Conservation (phyloP, 1,140 invertebrate species). For the Atta colombica region DNA sequence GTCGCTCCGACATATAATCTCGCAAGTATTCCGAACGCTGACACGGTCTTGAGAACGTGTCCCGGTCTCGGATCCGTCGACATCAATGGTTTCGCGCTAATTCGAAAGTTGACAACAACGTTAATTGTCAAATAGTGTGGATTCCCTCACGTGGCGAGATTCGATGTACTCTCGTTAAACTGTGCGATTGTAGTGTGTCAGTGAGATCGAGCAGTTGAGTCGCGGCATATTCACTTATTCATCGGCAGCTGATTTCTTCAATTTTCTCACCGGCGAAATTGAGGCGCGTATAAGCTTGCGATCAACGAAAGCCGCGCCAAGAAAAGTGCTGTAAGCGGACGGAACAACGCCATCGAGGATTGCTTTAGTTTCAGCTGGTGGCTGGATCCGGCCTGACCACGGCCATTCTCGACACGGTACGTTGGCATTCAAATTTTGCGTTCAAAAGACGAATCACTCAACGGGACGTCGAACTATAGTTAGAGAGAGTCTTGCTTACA, state of each 20-base stretch:
- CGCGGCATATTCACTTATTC: slow-evolving; percentile 13
- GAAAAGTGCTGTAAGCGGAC: slow-evolving; percentile 70
- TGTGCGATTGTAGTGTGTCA: slow-evolving; percentile 71
- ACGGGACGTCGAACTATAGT: too few relatives aligned
- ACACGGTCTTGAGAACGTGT: neutral
- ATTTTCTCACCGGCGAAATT: neutral
- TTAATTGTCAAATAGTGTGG: slow-evolving; percentile 46
- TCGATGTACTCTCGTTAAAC: slow-evolving; percentile 58
- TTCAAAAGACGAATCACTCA: neutral
- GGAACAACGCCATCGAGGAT: slow-evolving; percentile 75
- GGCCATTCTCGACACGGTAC: slow-evolving; percentile 87
- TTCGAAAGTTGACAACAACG: neutral
- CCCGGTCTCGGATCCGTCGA: slow-evolving; percentile 34
- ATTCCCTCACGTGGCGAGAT: slow-evolving; percentile 32
- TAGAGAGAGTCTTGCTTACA: neutral
- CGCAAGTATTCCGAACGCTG: neutral
- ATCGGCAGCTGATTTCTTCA: slow-evolving; percentile 4
- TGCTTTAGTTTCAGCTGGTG: slow-evolving; percentile 83
- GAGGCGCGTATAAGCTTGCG: slow-evolving; percentile 28
- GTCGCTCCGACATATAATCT: slow-evolving; percentile 13
- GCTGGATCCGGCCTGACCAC: slow-evolving; percentile 86
- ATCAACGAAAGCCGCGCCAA: slow-evolving; percentile 31
- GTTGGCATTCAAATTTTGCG: slow-evolving; percentile 68
- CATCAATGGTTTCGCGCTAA: slow-evolving; percentile 12
- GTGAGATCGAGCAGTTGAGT: slow-evolving; percentile 53